Conservation (phyloP, 2,113 vertebrate genomes). For the Prolemur simus region DNA sequence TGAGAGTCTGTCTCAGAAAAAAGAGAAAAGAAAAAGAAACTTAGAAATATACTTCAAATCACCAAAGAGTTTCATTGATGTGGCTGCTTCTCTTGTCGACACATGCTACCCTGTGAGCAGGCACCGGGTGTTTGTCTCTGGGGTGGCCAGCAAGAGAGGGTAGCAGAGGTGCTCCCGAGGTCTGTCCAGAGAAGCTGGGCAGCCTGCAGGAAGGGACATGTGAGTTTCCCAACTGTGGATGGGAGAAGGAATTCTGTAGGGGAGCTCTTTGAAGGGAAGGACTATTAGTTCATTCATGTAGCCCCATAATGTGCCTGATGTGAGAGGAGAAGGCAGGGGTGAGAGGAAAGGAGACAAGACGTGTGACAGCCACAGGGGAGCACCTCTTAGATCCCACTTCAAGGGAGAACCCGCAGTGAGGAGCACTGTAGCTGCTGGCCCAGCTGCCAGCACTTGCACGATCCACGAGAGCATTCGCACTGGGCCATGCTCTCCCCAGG, state of each 20-base stretch:
- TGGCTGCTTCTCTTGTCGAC: not conserved
- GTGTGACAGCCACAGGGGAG: not conserved
- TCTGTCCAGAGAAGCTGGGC: not conserved
- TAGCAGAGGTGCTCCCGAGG: not conserved
- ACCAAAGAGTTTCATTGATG: not conserved
- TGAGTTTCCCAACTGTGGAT: too few species aligned
- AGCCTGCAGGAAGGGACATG: not conserved
- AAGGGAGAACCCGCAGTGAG: not conserved
- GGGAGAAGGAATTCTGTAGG: not conserved
- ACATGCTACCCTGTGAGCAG: not conserved
- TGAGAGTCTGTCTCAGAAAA: too few species aligned
- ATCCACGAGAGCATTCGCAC: not conserved
- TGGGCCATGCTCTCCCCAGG: not conserved
- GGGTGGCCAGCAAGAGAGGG: not conserved
- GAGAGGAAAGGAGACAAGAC: not conserved
- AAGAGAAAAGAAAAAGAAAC: not conserved
- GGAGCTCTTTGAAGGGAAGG: not conserved
- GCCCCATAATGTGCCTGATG: not conserved
- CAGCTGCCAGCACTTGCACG: not conserved
- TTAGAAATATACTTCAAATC: slow-evolving; percentile 56
- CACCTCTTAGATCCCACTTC: not conserved
- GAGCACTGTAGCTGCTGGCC: not conserved
- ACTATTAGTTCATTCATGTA: too few species aligned
- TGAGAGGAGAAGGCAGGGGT: not conserved
- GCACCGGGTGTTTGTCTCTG: not conserved